These are phyloP conservation scores for Synodontis membranacea DNA, from an alignment of 2,113 vertebrate genomes.

Conservation along the genomic window DNA sequence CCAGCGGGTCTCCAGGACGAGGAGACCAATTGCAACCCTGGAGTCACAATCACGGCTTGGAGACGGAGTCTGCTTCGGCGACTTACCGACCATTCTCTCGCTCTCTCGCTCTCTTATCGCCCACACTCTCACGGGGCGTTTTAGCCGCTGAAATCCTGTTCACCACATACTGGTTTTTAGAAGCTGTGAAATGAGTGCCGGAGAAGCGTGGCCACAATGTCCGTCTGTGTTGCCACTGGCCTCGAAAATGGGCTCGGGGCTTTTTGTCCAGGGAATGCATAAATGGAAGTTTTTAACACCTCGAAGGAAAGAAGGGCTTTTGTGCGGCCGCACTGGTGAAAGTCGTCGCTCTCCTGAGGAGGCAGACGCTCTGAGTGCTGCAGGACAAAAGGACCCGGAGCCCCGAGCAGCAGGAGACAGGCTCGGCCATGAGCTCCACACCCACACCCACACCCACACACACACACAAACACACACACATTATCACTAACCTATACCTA, in stretches of 20 bases:
- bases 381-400: constrained; percentile 76
- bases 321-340: constrained; percentile 76
- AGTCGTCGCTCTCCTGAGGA: constrained; percentile 76
- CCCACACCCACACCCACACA: constrained; percentile 41
- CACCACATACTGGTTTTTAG: constrained; percentile 79
- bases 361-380: constrained; percentile 76
- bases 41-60: constrained; percentile 32
- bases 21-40: constrained; percentile 62
- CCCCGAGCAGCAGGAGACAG: constrained; percentile 72
- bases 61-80: constrained; percentile 67
- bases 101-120: constrained; percentile 76
- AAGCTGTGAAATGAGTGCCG: constrained; percentile 80
- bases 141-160: constrained; percentile 81
- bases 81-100: constrained; percentile 53
- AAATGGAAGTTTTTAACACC: constrained; percentile 85
- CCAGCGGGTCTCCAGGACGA: constrained; percentile 68
- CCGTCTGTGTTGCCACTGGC: constrained; percentile 74
- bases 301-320: constrained; percentile 78
- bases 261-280: constrained; percentile 77
- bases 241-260: constrained; percentile 74
- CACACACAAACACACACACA: constrained; percentile 29
- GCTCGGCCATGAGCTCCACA: constrained; percentile 63
- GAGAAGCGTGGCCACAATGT: constrained; percentile 80
- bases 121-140: constrained; percentile 75
- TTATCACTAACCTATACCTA: constrained; percentile 4